Base-by-base conservation (phyloP, 1,140 invertebrate genomes). In the Ericerus pela region DNA sequence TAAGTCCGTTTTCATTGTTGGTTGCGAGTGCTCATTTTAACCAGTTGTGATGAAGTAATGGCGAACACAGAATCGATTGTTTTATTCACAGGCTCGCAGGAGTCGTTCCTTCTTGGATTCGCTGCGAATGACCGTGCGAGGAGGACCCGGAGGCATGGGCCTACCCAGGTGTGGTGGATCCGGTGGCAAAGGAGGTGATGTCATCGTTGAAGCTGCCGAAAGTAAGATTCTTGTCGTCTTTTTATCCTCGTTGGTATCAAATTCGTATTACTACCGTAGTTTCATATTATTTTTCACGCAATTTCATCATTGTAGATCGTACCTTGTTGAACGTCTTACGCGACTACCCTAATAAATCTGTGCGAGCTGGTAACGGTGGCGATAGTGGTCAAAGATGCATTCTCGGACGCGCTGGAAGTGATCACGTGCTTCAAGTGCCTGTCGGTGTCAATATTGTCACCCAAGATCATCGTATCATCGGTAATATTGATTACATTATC, bases 111-210 rank as follows among this genome's bases (percentile, higher is more conserved):
- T 65, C 54, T n/a, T 64, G 20, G 64, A 65, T 59, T 60, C 62
- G 2, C 52, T 65, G 22, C 41, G 59, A 33, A 31, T 66, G 29
- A 38, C 59, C 37, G 62, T 63, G 0, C 55, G 53, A 58, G 62
- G 58, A n/a, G 63, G 63, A 14, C 29, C 56, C 20, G 90, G 90
- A 11, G 85, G 83, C 30, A 71, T 78, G 64, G 90, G 90, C 1
- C 66, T 80, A 37, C 80, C 83, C 1, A 76, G 78, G 61, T 89
- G 79, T 69, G 88, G 88, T 12, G 90, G 89, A 4, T 65, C 84
- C 10, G 90, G 91, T 22, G 91, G 91, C 0, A 77, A 79, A 67
- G 91, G 91, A 16, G 91, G 91, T 14, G 79, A 84, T 72, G 78
- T 95, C 12, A 80, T 78, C 64, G 70, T 86, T 16, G 65, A 79